Percentiles rank a stretch among this genome's conserved stretches.
phyloP scores from a whole-genome alignment of 2,888 invertebrate genomes.

The Orthosia incerta region DNA sequence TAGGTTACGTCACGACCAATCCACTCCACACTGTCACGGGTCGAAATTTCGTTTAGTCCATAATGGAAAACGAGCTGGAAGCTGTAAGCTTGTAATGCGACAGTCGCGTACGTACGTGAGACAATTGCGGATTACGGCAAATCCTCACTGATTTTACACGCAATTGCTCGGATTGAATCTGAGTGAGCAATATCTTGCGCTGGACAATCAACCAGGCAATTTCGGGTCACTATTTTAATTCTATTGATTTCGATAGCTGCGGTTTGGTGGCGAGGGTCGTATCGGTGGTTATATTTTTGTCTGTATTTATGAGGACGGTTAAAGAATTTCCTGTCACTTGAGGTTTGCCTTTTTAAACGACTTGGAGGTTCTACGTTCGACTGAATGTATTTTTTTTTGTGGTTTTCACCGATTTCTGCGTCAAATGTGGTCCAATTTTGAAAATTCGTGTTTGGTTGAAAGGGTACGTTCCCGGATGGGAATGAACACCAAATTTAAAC shows the following conservation, averaged over 20 bases:
- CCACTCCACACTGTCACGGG: conserved; percentile 24
- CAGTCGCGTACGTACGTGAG: conserved; percentile 55
- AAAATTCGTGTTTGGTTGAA: too few species aligned
- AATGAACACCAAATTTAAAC: too few species aligned
- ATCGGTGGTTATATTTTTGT: not conserved
- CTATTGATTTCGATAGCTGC: not conserved
- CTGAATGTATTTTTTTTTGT: too few species aligned
- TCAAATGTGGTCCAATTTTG: too few species aligned
- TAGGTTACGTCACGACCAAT: conserved; percentile 30
- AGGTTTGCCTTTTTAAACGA: too few species aligned
- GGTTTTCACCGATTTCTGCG: too few species aligned
- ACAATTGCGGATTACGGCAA: conserved; percentile 53
- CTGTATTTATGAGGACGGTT: not conserved
- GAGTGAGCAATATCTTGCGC: conserved; percentile 52
- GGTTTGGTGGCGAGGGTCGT: not conserved
- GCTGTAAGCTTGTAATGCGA: conserved; percentile 56
- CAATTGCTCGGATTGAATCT: conserved; percentile 62
- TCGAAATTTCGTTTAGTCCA: conserved; percentile 45
- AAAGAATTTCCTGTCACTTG: too few species aligned
- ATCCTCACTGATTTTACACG: conserved; percentile 54
- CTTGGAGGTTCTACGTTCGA: too few species aligned
- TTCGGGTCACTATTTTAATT: conserved; percentile 37
- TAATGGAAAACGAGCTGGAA: conserved; percentile 60
- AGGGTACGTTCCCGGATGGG: too few species aligned
- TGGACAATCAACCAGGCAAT: conserved; percentile 51